Percentiles rank a stretch among this genome's conserved stretches.
Evolutionary conservation across 2,888 invertebrate species (phyloP).

Genomic region (Lacanobia wlatinum): DNA sequence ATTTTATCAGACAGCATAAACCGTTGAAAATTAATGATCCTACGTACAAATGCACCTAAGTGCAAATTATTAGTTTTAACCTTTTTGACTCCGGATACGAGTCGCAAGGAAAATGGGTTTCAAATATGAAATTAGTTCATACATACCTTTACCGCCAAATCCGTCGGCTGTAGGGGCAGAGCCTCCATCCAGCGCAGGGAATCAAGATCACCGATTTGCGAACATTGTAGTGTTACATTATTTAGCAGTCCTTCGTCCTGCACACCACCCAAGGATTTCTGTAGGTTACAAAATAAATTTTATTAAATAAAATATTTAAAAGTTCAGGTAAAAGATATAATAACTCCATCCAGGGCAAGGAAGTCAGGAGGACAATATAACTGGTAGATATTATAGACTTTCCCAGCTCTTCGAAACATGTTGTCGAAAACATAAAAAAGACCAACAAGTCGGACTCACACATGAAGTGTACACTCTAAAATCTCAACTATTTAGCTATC

Average conservation of each 20-base stretch:
- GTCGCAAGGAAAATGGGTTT: background rate
- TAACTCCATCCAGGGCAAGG: no score
- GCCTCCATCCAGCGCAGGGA: constrained; percentile 16
- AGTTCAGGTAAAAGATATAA: no score
- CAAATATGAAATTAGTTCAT: background rate
- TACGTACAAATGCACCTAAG: no score
- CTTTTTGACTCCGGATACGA: background rate
- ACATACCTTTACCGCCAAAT: constrained; percentile 25
- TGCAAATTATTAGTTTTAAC: background rate
- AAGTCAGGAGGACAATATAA: no score
- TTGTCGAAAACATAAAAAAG: no score
- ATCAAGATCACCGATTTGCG: constrained; percentile 17
- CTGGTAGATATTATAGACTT: background rate
- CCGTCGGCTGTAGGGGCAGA: background rate
- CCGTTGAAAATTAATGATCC: background rate
- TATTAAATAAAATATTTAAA: no score
- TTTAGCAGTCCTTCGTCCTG: background rate
- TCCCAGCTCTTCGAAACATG: no score
- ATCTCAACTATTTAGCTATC: no score
- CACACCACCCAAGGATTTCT: background rate
- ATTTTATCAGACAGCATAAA: background rate
- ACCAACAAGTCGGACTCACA: no score
- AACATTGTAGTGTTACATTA: constrained; percentile 12
- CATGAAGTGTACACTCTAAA: no score
- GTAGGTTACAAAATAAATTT: background rate